Evolutionary conservation across 2,797 vertebrate genomes (phyloP).

Genomic region (Champsocephalus esox): DNA sequence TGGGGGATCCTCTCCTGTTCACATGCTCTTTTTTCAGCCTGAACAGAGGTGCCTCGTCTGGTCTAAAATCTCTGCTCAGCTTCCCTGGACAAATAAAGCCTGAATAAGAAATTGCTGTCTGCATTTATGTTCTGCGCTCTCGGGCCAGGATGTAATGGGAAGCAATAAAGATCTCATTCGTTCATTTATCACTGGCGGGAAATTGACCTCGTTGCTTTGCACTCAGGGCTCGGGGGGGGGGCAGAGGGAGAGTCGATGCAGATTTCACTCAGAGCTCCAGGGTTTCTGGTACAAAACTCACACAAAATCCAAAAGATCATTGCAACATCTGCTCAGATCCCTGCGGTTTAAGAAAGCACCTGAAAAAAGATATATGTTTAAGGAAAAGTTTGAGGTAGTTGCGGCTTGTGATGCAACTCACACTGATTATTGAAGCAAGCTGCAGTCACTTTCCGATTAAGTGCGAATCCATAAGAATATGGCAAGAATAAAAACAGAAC

Average conservation of each 20-base stretch:
- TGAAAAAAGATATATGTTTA: background rate
- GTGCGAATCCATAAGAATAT: slow-evolving; percentile 16
- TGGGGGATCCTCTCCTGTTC: too few relatives aligned
- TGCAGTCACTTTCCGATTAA: background rate
- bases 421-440: slow-evolving; percentile 18
- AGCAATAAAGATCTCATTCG: slow-evolving; percentile 58
- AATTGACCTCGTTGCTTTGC: slow-evolving; percentile 41
- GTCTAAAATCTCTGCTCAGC: slow-evolving; percentile 32
- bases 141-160: slow-evolving; percentile 32
- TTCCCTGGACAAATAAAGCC: slow-evolving; percentile 55
- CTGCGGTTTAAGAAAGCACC: background rate
- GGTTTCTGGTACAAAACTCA: background rate
- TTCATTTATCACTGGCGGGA: slow-evolving; percentile 49
- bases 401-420: slow-evolving; percentile 38
- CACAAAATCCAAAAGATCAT: background rate
- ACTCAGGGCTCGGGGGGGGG: background rate
- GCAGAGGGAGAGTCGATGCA: background rate
- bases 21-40: too few relatives aligned
- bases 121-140: slow-evolving; percentile 56
- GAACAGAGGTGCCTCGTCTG: slow-evolving; percentile 4
- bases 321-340: background rate
- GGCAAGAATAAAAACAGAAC: slow-evolving; percentile 41
- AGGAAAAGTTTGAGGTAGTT: slow-evolving; percentile 12
- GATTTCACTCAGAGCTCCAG: background rate
- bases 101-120: slow-evolving; percentile 47